Percentiles rank a stretch among this genome's conserved stretches.
Conservation (phyloP, 2,797 vertebrate genomes). For the Phoebastria nigripes region DNA sequence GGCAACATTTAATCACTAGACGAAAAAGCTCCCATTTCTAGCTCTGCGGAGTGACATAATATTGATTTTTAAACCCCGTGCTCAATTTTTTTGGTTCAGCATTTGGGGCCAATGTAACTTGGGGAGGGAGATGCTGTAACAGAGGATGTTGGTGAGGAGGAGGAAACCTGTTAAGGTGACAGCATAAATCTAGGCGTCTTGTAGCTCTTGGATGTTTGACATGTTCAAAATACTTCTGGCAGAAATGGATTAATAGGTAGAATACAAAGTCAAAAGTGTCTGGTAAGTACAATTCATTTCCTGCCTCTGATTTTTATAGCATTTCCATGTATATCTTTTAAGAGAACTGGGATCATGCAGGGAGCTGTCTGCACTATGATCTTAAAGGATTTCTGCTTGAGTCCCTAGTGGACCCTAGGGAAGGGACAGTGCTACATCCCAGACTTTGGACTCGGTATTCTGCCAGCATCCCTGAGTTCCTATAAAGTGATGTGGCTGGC, state of each 20-base stretch:
- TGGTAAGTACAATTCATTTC: neutral
- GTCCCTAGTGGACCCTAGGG: accelerated
- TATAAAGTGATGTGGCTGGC: neutral
- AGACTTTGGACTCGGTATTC: neutral
- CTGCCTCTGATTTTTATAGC: neutral
- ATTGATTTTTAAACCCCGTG: neutral
- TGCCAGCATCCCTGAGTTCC: neutral
- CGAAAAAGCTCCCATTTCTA: neutral
- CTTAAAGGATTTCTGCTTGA: neutral
- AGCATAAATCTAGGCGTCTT: neutral
- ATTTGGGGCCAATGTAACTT: neutral
- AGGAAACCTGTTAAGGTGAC: neutral
- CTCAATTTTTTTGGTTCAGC: neutral
- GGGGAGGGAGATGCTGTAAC: neutral
- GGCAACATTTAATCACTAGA: neutral
- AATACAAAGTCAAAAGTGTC: neutral
- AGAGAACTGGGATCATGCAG: neutral
- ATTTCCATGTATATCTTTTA: neutral
- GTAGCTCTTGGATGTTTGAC: neutral
- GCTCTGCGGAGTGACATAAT: neutral
- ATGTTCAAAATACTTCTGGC: neutral
- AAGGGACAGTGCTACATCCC: neutral
- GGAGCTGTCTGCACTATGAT: neutral
- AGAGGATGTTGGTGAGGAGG: neutral
- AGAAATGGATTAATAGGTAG: neutral